Conservation (phyloP, 53 echinoderm and acorn worm species). For the Stichopus horrens region DNA sequence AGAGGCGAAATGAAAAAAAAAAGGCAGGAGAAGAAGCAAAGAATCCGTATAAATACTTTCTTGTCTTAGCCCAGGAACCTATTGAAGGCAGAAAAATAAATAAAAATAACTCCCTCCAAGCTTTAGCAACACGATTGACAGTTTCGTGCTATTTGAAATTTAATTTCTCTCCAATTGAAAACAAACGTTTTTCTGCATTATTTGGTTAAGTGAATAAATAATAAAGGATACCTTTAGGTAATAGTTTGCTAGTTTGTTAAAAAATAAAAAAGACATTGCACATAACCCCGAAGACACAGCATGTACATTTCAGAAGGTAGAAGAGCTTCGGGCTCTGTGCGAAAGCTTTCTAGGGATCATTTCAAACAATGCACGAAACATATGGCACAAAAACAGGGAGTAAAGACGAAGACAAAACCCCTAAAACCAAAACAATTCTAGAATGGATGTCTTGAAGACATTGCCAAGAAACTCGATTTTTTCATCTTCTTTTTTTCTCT, state of each 20-base stretch:
- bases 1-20: slow-evolving; percentile 23
- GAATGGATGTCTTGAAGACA: slow-evolving; percentile 30
- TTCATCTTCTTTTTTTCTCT: background rate
- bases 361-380: slow-evolving; percentile 31
- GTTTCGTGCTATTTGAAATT: slow-evolving; percentile 46
- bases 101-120: slow-evolving; percentile 9
- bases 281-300: slow-evolving; percentile 23
- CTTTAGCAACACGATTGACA: slow-evolving; percentile 37
- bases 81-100: slow-evolving; percentile 3
- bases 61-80: slow-evolving; percentile 18
- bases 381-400: slow-evolving; percentile 7
- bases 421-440: slow-evolving; percentile 34
- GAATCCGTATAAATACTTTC: slow-evolving; percentile 46
- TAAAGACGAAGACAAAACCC: slow-evolving; percentile 1
- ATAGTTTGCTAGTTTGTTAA: slow-evolving; percentile 37
- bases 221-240: slow-evolving; percentile 41
- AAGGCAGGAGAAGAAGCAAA: too few species aligned
- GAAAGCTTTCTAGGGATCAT: slow-evolving; percentile 28
- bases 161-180: slow-evolving; percentile 49
- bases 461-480: background rate
- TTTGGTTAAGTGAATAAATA: slow-evolving; percentile 52
- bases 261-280: slow-evolving; percentile 24
- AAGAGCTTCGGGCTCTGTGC: slow-evolving; percentile 16
- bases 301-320: slow-evolving; percentile 36
- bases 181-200: slow-evolving; percentile 49